Evolutionary conservation across 2,888 invertebrate genomes (phyloP), one percentile per base, ranked within the genome.

Genomic region (Vesta saturnalis): DNA sequence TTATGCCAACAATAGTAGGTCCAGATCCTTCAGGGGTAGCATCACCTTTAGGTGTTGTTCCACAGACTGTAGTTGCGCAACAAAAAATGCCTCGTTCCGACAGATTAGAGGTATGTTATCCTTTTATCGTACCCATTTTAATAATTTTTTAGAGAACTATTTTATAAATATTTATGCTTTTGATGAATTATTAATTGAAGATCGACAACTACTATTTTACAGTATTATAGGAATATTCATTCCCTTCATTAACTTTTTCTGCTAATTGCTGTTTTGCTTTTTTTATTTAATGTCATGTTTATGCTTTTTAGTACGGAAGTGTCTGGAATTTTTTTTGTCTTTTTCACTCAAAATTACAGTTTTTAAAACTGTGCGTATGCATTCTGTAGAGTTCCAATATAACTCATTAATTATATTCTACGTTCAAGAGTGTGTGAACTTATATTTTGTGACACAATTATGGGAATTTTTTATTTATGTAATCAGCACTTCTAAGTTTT

Each of bases 1-100:
- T 95, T 86, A 93, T 95, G 91, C 95, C 94, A 80, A 90, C 94
- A 79, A 90, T 95, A 87, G 91, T 95, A 87, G 93, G 94, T 72
- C 94, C 94, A 77, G 95, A 95, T 87, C 95, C 93, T 73, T 88
- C 93, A 80, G 83, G 89, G 83, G 91, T 91, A 74, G 93, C 91
- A 80, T 94, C 94, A 82, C 94, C 93, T 76, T 88, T 95, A 79
- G 93, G 94, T 76, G 92, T 91, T 80, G 92, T 91, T 85, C 94
- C 90, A 85, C 94, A 94, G 89, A 92, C 91, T 85, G 94, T 92
- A 85, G 93, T 92, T 86, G 86, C 89, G 80, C 93, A 95, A 87
- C 96, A 96, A 89, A 96, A 97, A 89, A 90, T 96, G 90, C 94
- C 94, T 80, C 92, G 96, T 86, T 93, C 95, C 84, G 96, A 96